These are phyloP conservation scores for Beroe ovata DNA, from an alignment of 37 sponge, comb jelly and placozoan genomes.

Conservation along the genomic window DNA sequence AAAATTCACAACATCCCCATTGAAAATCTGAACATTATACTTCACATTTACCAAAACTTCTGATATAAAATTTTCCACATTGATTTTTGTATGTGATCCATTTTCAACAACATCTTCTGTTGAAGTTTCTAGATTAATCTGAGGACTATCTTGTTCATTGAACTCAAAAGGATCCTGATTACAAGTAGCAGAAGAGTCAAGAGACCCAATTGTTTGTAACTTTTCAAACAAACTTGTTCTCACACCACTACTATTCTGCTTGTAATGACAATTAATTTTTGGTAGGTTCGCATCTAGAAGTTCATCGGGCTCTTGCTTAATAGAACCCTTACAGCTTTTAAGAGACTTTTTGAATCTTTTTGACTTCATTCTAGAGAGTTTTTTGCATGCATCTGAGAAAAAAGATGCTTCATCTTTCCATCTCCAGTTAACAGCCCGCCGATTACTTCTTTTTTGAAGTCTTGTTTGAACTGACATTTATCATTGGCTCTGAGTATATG, in stretches of 20 bases:
- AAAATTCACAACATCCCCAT: background rate
- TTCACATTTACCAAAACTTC: constrained; percentile 4
- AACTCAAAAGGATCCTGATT: background rate
- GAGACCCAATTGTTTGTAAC: background rate
- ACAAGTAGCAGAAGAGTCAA: background rate
- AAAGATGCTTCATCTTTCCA: background rate
- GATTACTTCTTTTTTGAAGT: background rate
- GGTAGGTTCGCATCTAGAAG: too few relatives aligned
- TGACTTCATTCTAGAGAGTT: constrained; percentile 5
- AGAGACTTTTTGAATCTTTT: background rate
- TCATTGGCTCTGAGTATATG: too few relatives aligned
- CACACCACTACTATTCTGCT: too few relatives aligned
- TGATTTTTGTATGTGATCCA: background rate
- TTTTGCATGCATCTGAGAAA: constrained; percentile 6
- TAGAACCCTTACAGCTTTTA: background rate
- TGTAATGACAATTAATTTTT: too few relatives aligned
- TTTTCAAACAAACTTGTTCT: background rate
- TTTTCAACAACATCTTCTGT: background rate
- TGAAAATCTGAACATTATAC: background rate
- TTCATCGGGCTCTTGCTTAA: background rate
- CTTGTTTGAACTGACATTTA: constrained; percentile 40
- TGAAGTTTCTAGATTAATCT: background rate
- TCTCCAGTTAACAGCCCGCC: background rate
- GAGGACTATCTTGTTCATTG: background rate
- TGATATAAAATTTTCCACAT: background rate